Percentiles rank a stretch among this genome's conserved stretches.
These are phyloP conservation scores for Scopus umbretta DNA, from an alignment of 2,113 vertebrate genomes.

Conservation along the genomic window DNA sequence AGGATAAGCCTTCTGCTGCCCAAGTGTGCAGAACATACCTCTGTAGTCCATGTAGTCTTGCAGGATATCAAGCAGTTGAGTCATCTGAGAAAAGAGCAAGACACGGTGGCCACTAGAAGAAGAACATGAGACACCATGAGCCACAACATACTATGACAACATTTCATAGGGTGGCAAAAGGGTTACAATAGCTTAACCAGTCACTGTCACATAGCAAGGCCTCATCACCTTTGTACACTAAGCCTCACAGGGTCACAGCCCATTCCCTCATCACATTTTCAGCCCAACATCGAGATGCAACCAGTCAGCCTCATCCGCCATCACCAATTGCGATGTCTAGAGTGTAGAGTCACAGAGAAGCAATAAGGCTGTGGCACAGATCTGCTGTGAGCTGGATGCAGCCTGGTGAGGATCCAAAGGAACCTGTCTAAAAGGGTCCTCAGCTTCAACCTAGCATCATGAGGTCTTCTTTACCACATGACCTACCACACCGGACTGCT, in stretches of 20 bases:
- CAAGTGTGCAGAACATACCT: constrained; percentile 66
- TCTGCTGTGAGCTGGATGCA: background rate
- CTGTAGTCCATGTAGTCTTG: constrained; percentile 92
- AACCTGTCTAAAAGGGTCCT: background rate
- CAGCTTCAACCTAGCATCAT: background rate
- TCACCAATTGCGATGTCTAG: background rate
- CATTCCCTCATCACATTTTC: background rate
- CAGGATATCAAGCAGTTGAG: constrained; percentile 89
- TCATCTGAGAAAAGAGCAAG: constrained; percentile 95
- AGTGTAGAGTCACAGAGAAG: background rate
- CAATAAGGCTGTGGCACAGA: background rate
- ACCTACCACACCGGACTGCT: background rate
- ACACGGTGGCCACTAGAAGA: constrained; percentile 82
- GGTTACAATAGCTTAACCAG: background rate
- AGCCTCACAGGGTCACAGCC: background rate
- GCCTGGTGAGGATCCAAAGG: background rate
- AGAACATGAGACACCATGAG: background rate
- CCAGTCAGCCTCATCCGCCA: background rate
- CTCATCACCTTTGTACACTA: background rate
- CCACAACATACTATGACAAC: background rate
- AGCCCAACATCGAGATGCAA: background rate
- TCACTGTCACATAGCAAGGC: background rate
- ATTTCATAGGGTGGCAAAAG: background rate
- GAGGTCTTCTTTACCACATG: background rate
- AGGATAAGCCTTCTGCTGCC: background rate